These are phyloP conservation scores for Alosa sapidissima DNA, from an alignment of 2,797 vertebrate species.

Conservation along the genomic window DNA sequence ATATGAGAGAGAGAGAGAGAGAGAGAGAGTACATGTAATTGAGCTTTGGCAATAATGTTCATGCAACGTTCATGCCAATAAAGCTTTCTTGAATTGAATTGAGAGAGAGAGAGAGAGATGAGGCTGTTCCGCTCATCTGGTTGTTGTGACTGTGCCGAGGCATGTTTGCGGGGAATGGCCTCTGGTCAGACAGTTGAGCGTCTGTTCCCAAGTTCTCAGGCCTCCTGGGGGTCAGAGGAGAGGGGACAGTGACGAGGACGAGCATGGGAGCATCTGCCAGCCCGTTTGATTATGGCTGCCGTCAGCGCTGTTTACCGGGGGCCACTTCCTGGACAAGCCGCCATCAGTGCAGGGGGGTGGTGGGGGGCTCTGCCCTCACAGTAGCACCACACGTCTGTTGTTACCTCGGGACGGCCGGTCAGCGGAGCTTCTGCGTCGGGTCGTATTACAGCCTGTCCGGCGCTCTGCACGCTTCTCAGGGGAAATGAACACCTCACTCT, in stretches of 20 bases:
- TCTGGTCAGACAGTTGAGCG: conserved; percentile 1
- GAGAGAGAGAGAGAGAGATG: not conserved
- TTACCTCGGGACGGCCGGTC: not conserved
- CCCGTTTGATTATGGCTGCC: not conserved
- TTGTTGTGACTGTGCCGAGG: conserved; percentile 1
- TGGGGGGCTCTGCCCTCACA: not conserved
- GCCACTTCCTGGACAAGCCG: not conserved
- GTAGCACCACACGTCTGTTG: not conserved
- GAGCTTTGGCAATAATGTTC: too few relatives aligned
- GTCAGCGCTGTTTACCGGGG: not conserved
- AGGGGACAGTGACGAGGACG: not conserved
- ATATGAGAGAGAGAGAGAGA: not conserved
- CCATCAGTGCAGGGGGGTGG: not conserved
- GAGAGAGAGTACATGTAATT: not conserved
- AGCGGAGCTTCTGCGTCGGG: too few relatives aligned
- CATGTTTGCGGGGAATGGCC: conserved; percentile 14
- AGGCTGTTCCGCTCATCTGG: conserved; percentile 6
- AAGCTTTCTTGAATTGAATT: not conserved
- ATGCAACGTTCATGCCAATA: too few relatives aligned
- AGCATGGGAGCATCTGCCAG: conserved; percentile 17
- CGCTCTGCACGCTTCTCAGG: not conserved
- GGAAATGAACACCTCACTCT: conserved; percentile 2
- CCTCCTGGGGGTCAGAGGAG: not conserved
- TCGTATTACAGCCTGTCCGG: not conserved
- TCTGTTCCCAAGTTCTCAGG: conserved; percentile 21